Conservation (phyloP, 2,888 invertebrate genomes). For the Auanema freiburgensis region DNA sequence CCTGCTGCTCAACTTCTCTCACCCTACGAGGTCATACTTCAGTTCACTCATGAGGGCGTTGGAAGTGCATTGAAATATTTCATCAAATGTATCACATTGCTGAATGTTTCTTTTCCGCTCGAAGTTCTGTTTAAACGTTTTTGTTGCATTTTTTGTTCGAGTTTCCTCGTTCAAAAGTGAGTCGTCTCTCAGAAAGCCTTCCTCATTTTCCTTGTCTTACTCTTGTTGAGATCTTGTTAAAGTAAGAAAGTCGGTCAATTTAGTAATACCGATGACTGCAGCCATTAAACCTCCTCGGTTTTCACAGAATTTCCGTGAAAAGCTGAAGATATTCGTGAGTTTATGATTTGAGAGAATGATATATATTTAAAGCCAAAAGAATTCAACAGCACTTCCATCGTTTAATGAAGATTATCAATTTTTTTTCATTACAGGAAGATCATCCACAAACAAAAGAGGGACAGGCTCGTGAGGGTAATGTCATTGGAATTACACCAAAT, state of each 20-base stretch:
- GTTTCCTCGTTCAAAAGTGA: too few relatives aligned
- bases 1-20: not conserved
- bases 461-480: conserved; percentile 35
- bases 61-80: conserved; percentile 1
- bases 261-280: too few relatives aligned
- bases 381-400: too few relatives aligned
- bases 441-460: conserved; percentile 42
- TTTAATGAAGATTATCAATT: too few relatives aligned
- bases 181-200: not conserved
- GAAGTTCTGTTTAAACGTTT: not conserved
- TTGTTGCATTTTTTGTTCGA: too few relatives aligned
- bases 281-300: conserved; percentile 5
- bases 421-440: conserved; percentile 49
- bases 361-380: not conserved
- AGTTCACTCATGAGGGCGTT: not conserved
- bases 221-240: not conserved
- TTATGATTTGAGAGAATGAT: not conserved
- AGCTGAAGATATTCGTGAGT: conserved; percentile 23
- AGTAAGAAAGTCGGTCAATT: conserved; percentile 1
- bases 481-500: conserved; percentile 57
- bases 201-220: not conserved
- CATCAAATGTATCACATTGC: not conserved
- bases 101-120: not conserved
- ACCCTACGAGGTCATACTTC: not conserved
- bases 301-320: conserved; percentile 18